These are phyloP conservation scores for Sapayoa aenigma DNA, from an alignment of 2,113 vertebrate genomes.

Conservation along the genomic window DNA sequence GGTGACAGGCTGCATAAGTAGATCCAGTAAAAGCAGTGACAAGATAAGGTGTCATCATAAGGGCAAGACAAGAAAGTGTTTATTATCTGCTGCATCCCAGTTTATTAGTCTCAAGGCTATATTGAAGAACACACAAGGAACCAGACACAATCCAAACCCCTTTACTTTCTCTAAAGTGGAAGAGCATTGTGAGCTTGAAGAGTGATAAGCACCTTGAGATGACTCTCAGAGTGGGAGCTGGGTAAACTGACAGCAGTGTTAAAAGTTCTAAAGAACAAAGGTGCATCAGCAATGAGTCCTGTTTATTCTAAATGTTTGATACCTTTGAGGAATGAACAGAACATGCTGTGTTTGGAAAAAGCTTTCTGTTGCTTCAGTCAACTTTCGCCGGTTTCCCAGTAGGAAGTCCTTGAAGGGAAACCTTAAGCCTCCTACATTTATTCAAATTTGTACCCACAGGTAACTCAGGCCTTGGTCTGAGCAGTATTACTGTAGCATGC, in stretches of 20 bases:
- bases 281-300: background rate
- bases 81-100: background rate
- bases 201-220: background rate
- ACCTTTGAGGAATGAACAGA: background rate
- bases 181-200: background rate
- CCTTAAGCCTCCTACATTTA: background rate
- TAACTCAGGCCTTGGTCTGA: background rate
- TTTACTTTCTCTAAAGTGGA: background rate
- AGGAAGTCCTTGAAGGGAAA: background rate
- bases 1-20: background rate
- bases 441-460: background rate
- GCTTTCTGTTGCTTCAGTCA: background rate
- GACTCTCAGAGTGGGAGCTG: background rate
- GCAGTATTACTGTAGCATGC: rapidly evolving
- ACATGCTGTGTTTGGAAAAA: background rate
- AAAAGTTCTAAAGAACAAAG: background rate
- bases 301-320: background rate
- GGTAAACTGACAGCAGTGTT: background rate
- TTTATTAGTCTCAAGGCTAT: background rate
- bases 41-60: background rate
- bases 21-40: background rate
- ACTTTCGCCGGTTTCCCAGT: background rate
- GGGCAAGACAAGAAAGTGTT: background rate
- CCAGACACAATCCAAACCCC: background rate
- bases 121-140: background rate